A percentile compares a stretch with the other conserved stretches of the same genome.
These are phyloP conservation scores for Drosophila barbarae DNA, from an alignment of 2,888 invertebrate genomes.

Conservation along the genomic window DNA sequence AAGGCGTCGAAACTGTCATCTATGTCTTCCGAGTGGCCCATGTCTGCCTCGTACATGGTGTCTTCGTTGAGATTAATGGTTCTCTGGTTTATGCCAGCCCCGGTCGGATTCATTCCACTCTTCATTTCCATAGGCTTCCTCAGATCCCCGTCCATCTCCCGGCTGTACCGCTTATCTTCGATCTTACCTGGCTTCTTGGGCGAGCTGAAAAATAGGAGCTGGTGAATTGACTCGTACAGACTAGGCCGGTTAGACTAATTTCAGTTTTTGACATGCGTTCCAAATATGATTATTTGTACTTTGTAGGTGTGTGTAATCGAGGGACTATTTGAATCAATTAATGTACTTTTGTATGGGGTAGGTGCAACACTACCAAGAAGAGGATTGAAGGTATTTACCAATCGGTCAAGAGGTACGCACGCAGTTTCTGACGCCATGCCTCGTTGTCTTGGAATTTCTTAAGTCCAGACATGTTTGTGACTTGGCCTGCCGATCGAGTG, in stretches of 20 bases:
- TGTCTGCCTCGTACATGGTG: slow-evolving; percentile 9
- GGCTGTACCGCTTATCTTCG: slow-evolving; percentile 62
- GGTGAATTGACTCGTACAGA: not conserved
- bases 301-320: not conserved
- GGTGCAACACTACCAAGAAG: slow-evolving; percentile 24
- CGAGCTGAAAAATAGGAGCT: slow-evolving; percentile 34
- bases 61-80: slow-evolving; percentile 19
- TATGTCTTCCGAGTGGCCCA: not conserved
- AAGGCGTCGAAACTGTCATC: slow-evolving; percentile 76
- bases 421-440: slow-evolving; percentile 75
- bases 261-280: slow-evolving; percentile 9
- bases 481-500: slow-evolving; percentile 5
- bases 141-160: slow-evolving; percentile 70
- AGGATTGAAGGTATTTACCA: slow-evolving; percentile 70
- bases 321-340: slow-evolving; percentile 8
- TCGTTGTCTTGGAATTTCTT: slow-evolving; percentile 76
- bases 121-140: slow-evolving; percentile 39
- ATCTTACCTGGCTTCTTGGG: slow-evolving; percentile 11
- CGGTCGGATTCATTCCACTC: slow-evolving; percentile 1
- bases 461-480: slow-evolving; percentile 71
- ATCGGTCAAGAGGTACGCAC: slow-evolving; percentile 69
- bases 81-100: not conserved
- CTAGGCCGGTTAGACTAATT: not conserved
- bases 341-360: not conserved
- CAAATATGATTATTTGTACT: slow-evolving; percentile 2